Conservation (phyloP, 2,113 vertebrate genomes). For the Brachirus orientalis region DNA sequence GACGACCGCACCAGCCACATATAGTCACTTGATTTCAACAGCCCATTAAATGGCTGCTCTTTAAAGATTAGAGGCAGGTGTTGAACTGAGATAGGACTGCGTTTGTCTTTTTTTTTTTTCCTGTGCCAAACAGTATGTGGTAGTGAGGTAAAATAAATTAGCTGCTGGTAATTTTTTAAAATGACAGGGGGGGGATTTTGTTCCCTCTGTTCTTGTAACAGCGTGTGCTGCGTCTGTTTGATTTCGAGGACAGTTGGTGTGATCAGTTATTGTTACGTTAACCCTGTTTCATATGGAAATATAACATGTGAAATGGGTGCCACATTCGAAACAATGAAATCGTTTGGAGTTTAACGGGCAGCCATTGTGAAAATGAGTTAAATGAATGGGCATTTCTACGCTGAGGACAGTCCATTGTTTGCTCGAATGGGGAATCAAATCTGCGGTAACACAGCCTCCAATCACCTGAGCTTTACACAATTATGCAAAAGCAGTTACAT, state of each 20-base stretch:
- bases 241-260: conserved; percentile 33
- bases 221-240: conserved; percentile 13
- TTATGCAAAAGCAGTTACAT: no score
- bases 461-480: conserved; percentile 32
- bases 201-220: conserved; percentile 70
- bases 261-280: conserved; percentile 67
- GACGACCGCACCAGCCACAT: conserved; percentile 28
- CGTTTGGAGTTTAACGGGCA: background rate
- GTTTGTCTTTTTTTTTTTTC: conserved; percentile 32
- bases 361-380: conserved; percentile 8
- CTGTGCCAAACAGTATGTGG: conserved; percentile 56
- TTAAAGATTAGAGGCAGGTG: conserved; percentile 57
- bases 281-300: conserved; percentile 51
- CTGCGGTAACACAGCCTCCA: conserved; percentile 13
- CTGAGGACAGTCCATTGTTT: conserved; percentile 13
- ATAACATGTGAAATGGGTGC: conserved; percentile 10
- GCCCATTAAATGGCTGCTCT: conserved; percentile 59
- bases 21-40: conserved; percentile 55
- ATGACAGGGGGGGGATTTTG: conserved; percentile 82
- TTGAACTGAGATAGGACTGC: conserved; percentile 57
- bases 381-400: conserved; percentile 23
- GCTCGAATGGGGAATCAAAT: conserved; percentile 14
- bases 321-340: conserved; percentile 26
- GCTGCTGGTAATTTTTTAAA: conserved; percentile 58
- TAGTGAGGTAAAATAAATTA: conserved; percentile 88